Evolutionary conservation across 2,888 invertebrate genomes (phyloP), one percentile per base, ranked within the genome.

Genomic region (Epinotia ramella): DNA sequence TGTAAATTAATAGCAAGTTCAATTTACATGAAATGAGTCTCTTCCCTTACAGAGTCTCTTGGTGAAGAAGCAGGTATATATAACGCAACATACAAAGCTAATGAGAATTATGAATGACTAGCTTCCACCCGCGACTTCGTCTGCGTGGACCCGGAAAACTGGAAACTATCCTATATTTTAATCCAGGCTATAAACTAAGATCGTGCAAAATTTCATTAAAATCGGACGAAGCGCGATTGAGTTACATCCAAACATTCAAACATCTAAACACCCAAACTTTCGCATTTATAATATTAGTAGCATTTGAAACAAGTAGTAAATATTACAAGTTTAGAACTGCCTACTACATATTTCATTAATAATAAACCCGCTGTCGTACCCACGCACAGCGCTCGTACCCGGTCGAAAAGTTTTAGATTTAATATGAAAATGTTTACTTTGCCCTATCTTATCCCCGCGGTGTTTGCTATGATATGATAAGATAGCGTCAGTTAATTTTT

Each of bases 31-130:
- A 33, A 56, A 40, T 13, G 6, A 7, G 18, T 71, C n/a, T 56
- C 53, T 81, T 81, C 84, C 83, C 80, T 95, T 95, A 9, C 93
- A 97, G 97, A 95, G 95, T 64, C 95, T 97, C 89, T 95, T 96
- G 78, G 79, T 94, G 44, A 94, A 93, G 84, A 94, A 95, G 78
- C 89, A 89, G n/a, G n/a, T n/a, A n/a, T n/a, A n/a, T n/a, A n/a
- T n/a, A n/a, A n/a, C n/a, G n/a, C n/a, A n/a, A n/a, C n/a, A n/a
- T n/a, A 77, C 83, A 97, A 88, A n/a, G n/a, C n/a, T n/a, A n/a
- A n/a, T n/a, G n/a, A n/a, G n/a, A n/a, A n/a, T n/a, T n/a, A n/a
- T n/a, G n/a, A n/a, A n/a, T n/a, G n/a, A n/a, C n/a, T n/a, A n/a
- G n/a, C n/a, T n/a, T n/a, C n/a, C n/a, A n/a, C n/a, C n/a, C 95